Evolutionary conservation across 1,140 invertebrate species (phyloP).

Genomic region (Pomacea maculata): DNA sequence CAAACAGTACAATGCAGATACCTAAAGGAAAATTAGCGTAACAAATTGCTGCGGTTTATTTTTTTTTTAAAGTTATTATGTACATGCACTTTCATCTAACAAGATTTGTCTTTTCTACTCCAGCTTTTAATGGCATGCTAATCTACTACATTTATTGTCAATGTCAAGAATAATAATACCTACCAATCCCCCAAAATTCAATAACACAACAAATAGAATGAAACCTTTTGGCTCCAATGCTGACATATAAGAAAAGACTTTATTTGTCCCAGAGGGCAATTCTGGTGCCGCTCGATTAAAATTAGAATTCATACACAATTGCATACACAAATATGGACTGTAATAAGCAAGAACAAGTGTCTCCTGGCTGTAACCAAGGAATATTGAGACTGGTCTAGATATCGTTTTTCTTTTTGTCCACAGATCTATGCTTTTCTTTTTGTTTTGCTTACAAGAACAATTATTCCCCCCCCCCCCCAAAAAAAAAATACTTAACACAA

Average conservation of each 20-base stretch:
- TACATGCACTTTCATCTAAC: background rate
- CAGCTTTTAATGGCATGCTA: conserved; percentile 30
- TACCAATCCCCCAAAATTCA: conserved; percentile 62
- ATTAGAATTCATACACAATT: too few relatives aligned
- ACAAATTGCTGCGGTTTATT: background rate
- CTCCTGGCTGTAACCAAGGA: conserved; percentile 20
- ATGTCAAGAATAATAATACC: conserved; percentile 28
- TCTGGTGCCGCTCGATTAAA: too few relatives aligned
- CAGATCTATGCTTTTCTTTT: conserved; percentile 55
- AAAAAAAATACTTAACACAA: conserved; percentile 34
- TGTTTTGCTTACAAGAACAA: conserved; percentile 23
- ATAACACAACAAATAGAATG: conserved; percentile 38
- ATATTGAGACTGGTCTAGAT: conserved; percentile 27
- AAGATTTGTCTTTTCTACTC: conserved; percentile 8
- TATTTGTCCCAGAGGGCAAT: too few relatives aligned
- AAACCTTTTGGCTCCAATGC: conserved; percentile 42
- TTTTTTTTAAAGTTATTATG: background rate
- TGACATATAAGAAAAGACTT: conserved; percentile 3
- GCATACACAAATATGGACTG: conserved; percentile 2
- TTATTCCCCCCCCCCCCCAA: conserved; percentile 11
- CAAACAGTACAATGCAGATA: too few relatives aligned
- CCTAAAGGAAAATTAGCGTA: background rate
- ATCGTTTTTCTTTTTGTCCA: conserved; percentile 66
- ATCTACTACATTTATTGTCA: conserved; percentile 30
- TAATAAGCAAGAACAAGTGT: conserved; percentile 27